A percentile compares a stretch with the other conserved stretches of the same genome.
These are phyloP conservation scores for Troglohyphantes excavatus DNA, from an alignment of 2,888 invertebrate genomes.

Conservation along the genomic window DNA sequence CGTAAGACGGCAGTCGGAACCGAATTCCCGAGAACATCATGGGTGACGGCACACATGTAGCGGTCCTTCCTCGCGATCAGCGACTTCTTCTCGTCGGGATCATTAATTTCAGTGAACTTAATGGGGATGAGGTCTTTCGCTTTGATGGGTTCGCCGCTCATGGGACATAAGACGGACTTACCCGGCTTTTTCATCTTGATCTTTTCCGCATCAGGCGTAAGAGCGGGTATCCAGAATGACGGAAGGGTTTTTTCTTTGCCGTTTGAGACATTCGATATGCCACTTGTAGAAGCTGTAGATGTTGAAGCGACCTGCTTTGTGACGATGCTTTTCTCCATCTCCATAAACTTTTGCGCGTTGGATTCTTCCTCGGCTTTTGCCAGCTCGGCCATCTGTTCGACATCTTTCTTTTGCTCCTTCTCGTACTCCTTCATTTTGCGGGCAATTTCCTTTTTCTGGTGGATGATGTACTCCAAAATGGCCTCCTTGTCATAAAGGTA, in stretches of 20 bases:
- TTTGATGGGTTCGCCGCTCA: conserved; percentile 92
- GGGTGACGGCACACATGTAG: conserved; percentile 98
- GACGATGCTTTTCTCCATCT: conserved; percentile 87
- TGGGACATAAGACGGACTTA: conserved; percentile 90
- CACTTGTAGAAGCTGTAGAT: conserved; percentile 82
- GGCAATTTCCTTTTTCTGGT: conserved; percentile 95
- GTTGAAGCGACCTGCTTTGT: conserved; percentile 44
- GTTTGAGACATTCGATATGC: conserved; percentile 90
- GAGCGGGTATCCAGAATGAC: conserved; percentile 98
- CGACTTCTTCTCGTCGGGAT: conserved; percentile 92
- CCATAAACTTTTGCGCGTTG: conserved; percentile 90
- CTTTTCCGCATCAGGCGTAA: conserved; percentile 92
- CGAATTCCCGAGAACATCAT: conserved; percentile 95
- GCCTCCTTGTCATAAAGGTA: conserved; percentile 98
- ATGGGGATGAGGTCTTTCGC: conserved; percentile 96
- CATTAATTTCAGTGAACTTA: conserved; percentile 94
- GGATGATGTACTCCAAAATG: conserved; percentile 95
- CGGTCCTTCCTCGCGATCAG: conserved; percentile 94
- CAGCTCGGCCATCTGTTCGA: conserved; percentile 87
- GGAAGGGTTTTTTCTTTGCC: conserved; percentile 92
- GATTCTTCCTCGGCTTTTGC: conserved; percentile 89
- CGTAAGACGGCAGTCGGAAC: conserved; percentile 95
- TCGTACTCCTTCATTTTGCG: conserved; percentile 96
- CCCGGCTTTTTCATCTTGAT: conserved; percentile 90
- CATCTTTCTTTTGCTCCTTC: conserved; percentile 90